Evolutionary conservation across 2,113 vertebrate genomes (phyloP).

Genomic region (Aldabrachelys gigantea): DNA sequence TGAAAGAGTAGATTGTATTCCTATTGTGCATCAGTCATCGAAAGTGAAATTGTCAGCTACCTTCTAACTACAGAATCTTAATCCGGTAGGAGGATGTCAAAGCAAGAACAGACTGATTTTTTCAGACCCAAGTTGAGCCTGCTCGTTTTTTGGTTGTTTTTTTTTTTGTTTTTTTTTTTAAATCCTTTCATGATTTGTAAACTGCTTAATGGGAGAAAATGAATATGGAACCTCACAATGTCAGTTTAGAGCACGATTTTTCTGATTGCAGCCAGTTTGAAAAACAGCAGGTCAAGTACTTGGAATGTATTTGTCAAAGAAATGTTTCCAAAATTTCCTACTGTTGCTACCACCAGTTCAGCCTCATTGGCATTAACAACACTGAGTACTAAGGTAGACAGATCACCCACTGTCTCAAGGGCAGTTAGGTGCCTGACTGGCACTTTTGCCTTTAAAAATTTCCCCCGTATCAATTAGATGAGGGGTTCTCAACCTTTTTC

Average conservation of each 20-base stretch:
- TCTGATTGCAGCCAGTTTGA: background rate
- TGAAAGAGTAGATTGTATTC: accelerated
- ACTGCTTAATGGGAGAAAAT: background rate
- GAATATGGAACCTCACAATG: background rate
- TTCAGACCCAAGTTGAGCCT: background rate
- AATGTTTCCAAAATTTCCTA: accelerated
- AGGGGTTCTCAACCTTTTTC: too few species aligned
- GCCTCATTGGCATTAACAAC: background rate
- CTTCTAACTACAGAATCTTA: background rate
- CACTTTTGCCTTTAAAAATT: background rate
- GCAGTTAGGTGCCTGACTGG: background rate
- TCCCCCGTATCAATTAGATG: too few species aligned
- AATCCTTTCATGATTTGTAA: background rate
- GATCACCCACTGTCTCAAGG: background rate
- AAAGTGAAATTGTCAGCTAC: background rate
- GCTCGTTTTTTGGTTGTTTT: too few species aligned
- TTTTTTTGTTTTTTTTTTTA: too few species aligned
- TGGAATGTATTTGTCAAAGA: accelerated
- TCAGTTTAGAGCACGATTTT: background rate
- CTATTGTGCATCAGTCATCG: background rate
- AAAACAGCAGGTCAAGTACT: accelerated
- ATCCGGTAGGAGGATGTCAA: accelerated
- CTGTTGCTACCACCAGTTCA: accelerated
- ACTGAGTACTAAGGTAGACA: background rate
- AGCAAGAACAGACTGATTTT: accelerated